Conservation (phyloP, 2,797 vertebrate species). For the Valencia hispanica region DNA sequence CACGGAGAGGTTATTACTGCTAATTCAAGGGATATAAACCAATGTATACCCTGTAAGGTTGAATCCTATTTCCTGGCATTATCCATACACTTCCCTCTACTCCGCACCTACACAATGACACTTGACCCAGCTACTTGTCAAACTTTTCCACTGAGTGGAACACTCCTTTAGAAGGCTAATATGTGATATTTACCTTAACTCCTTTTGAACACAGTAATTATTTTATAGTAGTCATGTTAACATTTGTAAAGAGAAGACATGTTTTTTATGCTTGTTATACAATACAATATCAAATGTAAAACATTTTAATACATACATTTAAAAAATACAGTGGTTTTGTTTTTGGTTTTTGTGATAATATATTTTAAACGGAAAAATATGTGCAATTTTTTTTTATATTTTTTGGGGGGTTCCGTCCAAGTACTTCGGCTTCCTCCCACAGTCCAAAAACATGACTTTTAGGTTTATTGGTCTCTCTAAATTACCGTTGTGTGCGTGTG, state of each 20-base stretch:
- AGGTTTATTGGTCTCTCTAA: too few relatives aligned
- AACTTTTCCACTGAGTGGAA: neutral
- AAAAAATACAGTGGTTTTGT: too few relatives aligned
- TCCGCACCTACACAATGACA: neutral
- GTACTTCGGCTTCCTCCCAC: too few relatives aligned
- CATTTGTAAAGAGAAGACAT: too few relatives aligned
- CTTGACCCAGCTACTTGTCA: neutral
- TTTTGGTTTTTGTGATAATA: too few relatives aligned
- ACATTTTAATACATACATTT: too few relatives aligned
- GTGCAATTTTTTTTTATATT: too few relatives aligned
- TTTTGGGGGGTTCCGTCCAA: too few relatives aligned
- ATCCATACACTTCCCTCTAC: neutral
- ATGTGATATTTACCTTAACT: neutral
- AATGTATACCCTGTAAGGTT: neutral
- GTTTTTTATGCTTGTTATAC: neutral
- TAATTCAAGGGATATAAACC: neutral
- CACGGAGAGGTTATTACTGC: neutral
- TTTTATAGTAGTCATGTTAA: neutral
- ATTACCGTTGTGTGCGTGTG: too few relatives aligned
- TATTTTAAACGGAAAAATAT: too few relatives aligned
- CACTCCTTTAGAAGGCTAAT: neutral
- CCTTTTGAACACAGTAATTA: neutral
- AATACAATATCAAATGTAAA: too few relatives aligned
- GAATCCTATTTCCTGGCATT: neutral
- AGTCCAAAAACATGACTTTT: too few relatives aligned